Conservation (phyloP, 53 echinoderm and acorn worm species). For the Crossaster papposus region DNA sequence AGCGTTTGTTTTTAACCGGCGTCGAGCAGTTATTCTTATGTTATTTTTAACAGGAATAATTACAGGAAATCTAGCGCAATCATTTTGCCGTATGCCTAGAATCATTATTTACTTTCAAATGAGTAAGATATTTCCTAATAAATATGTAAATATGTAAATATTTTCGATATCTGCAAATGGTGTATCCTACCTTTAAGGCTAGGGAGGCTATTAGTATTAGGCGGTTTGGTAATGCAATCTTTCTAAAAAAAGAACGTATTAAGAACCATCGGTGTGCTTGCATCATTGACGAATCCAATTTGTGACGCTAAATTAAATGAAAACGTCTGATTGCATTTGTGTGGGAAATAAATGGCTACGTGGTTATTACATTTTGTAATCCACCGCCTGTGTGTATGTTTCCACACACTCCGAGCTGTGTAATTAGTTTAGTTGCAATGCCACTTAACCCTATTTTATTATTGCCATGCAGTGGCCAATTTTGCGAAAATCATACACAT, state of each 20-base stretch:
- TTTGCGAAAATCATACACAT: neutral
- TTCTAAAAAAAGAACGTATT: neutral
- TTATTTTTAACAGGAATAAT: too few species aligned
- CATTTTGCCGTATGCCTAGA: too few species aligned
- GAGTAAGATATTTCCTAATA: too few species aligned
- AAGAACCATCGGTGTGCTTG: neutral
- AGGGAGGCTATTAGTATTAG: too few species aligned
- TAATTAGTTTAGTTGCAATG: neutral
- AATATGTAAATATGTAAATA: too few species aligned
- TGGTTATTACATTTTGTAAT: slow-evolving; percentile 8
- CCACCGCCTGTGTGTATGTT: neutral
- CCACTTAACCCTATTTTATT: neutral
- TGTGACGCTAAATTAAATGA: neutral
- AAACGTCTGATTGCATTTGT: neutral
- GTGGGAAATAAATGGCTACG: neutral
- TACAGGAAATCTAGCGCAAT: too few species aligned
- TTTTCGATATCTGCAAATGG: too few species aligned
- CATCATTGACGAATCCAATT: neutral
- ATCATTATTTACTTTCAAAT: too few species aligned
- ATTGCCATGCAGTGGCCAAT: neutral
- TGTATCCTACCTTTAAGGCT: too few species aligned
- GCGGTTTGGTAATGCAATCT: neutral
- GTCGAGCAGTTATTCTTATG: too few species aligned
- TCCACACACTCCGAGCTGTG: neutral
- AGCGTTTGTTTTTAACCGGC: too few species aligned